phyloP scores from a whole-genome alignment of 2,113 vertebrate species.

The Lycaon pictus region DNA sequence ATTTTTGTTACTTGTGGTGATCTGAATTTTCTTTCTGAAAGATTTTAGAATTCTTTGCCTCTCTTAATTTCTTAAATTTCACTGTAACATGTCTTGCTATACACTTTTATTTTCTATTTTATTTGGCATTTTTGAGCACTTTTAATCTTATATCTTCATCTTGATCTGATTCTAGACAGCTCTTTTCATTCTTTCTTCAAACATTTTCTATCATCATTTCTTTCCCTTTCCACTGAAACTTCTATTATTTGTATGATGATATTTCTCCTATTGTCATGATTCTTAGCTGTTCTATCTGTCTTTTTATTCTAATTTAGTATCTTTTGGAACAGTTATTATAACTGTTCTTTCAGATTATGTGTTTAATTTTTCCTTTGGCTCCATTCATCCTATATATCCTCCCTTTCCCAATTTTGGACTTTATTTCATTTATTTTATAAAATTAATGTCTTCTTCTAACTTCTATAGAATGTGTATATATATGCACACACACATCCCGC shows the following conservation, averaged over 20 bases:
- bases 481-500: not conserved
- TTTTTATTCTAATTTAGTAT: not conserved
- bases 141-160: not conserved
- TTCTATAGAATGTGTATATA: not conserved
- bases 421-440: not conserved
- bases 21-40: not conserved
- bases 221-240: not conserved
- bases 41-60: not conserved
- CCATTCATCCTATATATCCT: not conserved
- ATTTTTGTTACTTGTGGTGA: not conserved
- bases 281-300: not conserved
- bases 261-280: not conserved
- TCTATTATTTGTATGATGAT: not conserved
- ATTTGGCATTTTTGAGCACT: not conserved
- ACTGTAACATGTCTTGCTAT: not conserved
- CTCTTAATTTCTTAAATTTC: not conserved
- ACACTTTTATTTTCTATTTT: not conserved
- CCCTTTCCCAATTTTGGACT: not conserved
- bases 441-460: not conserved
- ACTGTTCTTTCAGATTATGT: not conserved
- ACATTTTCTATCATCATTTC: not conserved
- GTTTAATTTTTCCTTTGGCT: not conserved
- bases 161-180: not conserved
- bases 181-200: not conserved
- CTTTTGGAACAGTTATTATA: not conserved